phyloP scores from a whole-genome alignment of 2,888 invertebrate genomes.

The Acanthacorydalis orientalis region DNA sequence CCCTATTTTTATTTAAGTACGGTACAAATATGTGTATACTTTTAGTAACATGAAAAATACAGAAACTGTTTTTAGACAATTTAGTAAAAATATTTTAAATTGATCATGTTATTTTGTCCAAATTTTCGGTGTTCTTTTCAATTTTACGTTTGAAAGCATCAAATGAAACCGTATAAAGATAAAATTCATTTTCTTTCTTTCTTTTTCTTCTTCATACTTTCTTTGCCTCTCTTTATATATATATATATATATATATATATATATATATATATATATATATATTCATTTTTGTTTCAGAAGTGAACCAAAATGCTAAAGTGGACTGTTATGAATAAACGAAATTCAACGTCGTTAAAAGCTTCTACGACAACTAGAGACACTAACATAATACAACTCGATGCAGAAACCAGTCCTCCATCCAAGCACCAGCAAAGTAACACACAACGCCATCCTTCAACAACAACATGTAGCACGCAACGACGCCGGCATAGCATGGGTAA shows the following conservation, averaged over 20 bases:
- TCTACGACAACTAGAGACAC: conserved; percentile 7
- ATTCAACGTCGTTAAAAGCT: conserved; percentile 13
- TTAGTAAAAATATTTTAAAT: too few relatives aligned
- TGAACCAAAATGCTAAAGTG: conserved; percentile 39
- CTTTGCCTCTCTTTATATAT: background rate
- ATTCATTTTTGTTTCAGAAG: conserved; percentile 2
- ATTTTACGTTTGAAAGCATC: too few relatives aligned
- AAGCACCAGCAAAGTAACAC: background rate
- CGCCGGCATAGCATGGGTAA: conserved; percentile 14
- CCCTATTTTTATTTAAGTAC: too few relatives aligned
- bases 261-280: background rate
- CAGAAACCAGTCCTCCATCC: background rate
- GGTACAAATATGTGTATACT: too few relatives aligned
- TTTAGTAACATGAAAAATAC: too few relatives aligned
- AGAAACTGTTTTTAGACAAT: too few relatives aligned
- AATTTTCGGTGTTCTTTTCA: too few relatives aligned
- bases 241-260: background rate
- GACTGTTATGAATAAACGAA: conserved; percentile 28
- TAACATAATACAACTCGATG: background rate
- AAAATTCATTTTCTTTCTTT: too few relatives aligned
- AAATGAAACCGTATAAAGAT: too few relatives aligned
- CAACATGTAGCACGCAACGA: conserved; percentile 16
- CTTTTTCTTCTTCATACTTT: too few relatives aligned
- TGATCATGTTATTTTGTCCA: too few relatives aligned
- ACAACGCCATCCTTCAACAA: conserved; percentile 1